Evolutionary conservation across 2,113 vertebrate species (phyloP), one percentile per base, ranked within the genome.

Genomic region (Eulemur rufifrons): DNA sequence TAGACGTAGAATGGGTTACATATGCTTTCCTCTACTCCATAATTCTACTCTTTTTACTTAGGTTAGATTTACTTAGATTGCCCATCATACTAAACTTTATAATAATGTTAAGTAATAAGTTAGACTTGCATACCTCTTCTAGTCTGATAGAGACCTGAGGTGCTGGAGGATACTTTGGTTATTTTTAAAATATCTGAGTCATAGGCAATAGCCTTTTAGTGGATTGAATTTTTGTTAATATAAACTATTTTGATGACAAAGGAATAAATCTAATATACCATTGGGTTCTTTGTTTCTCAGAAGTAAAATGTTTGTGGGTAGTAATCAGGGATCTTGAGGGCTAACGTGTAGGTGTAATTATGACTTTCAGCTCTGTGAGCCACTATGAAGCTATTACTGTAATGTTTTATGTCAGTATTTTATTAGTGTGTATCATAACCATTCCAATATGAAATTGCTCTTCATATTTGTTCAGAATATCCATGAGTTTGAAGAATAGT

Each of bases 151-250:
- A 64, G 13, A 86, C 81, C 39, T 29, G 59, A 93, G 34, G 76
- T 94, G 21, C 29, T 63, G 23, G 17, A 92, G 61, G 37, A 69
- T 81, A 88, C 10, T 39, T 94, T 50, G 32, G 37, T 81, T 20
- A 71, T 88, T 82, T 95, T 71, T 34, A 85, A 95, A 95, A 63
- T 81, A 82, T 34, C 76, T 93, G 81, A 82, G 50, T 94, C 71
- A 91, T 37, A 85, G 92, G 14, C 8, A 56, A 77, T 66, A 77
- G 12, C 13, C 45, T 95, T 95, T 94, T 77, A 82, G 34, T 76
- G 8, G 54, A 63, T 14, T 37, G 81, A 87, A 61, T n/a, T 89
- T 97, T 94, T 97, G 81, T 78, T 73, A 68, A 86, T 87, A 81
- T 64, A 85, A 92, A 63, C 4, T 56, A 69, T 85, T 90, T 76